Base-by-base conservation (phyloP, 2,797 vertebrate genomes). In the Lepus oiostolus region DNA sequence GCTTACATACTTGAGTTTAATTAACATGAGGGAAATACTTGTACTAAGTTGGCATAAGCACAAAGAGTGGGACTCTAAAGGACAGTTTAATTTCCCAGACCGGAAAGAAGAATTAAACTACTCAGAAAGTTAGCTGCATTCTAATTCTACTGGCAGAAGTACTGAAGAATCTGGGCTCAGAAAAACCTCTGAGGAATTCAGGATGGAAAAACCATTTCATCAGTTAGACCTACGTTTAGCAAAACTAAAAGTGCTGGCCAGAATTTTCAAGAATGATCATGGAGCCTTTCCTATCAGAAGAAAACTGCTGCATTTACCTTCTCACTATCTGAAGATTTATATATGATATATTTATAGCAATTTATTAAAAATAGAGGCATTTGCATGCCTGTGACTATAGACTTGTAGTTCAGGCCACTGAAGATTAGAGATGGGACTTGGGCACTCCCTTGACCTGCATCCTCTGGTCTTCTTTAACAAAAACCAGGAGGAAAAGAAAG, bases 161-260 rank as follows among this genome's bases (percentile, higher is more conserved):
- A 10, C 50, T 28, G 35, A 85, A 91, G 10, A 75, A 67, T 81
- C 22, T 58, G 65, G 50, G 88, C 68, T 72, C 47, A 54, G n/a
- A 83, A 91, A 83, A 85, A 74, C 8, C 42, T 84, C 83, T 87
- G 19, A 87, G 79, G 10, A 75, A 95, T 74, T 84, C 32, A 76
- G 35, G 30, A 75, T 30, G 14, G 28, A 42, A 60, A 86, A 28
- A 63, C 10, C 4, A 54, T 70, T 91, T 93, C 17, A 52, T 60
- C 63, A 75, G 42, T n/a, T 24, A 80, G 26, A 68, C 17, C 35
- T 60, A 75, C 60, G 65, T 14, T 81, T 65, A 87, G n/a, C 9
- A 32, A 88, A 17, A 52, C n/a, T 42, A 13, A 62, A 90, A 62
- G 4, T 32, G 4, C 4, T 32, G 19, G 81, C 7, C 7, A 58